phyloP scores from a whole-genome alignment of 2,797 vertebrate genomes.

The Brotula barbata region DNA sequence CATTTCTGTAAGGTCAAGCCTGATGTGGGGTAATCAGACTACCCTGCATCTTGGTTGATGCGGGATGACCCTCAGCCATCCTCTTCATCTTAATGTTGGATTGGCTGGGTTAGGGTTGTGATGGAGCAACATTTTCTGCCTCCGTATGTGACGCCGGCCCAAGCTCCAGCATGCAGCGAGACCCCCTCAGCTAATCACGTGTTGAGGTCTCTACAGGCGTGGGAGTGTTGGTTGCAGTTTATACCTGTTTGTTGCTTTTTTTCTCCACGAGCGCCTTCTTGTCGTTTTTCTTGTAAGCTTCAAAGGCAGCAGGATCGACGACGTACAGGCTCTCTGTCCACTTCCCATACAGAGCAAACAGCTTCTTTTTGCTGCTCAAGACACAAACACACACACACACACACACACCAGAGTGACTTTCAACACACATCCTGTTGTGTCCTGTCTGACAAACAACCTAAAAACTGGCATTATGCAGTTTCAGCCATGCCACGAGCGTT shows the following conservation, averaged over 20 bases:
- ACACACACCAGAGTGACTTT: conserved; percentile 3
- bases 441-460: neutral
- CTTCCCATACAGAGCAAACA: conserved; percentile 92
- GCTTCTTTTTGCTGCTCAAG: conserved; percentile 90
- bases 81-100: too few relatives aligned
- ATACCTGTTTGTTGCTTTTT: conserved; percentile 87
- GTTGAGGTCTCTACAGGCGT: too few relatives aligned
- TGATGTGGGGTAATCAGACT: too few relatives aligned
- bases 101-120: too few relatives aligned
- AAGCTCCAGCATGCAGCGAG: too few relatives aligned
- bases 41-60: too few relatives aligned
- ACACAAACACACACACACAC: conserved; percentile 11
- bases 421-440: neutral
- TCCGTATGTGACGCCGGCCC: too few relatives aligned
- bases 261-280: conserved; percentile 89
- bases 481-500: conserved; percentile 14
- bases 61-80: too few relatives aligned
- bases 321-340: conserved; percentile 95
- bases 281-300: conserved; percentile 90
- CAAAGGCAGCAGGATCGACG: conserved; percentile 84
- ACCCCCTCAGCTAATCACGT: too few relatives aligned
- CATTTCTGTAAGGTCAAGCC: too few relatives aligned
- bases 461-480: neutral
- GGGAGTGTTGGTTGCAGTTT: neutral
- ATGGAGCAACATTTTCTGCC: too few relatives aligned